These are phyloP conservation scores for Microtus richardsoni DNA, from an alignment of 2,113 vertebrate genomes.

Conservation along the genomic window DNA sequence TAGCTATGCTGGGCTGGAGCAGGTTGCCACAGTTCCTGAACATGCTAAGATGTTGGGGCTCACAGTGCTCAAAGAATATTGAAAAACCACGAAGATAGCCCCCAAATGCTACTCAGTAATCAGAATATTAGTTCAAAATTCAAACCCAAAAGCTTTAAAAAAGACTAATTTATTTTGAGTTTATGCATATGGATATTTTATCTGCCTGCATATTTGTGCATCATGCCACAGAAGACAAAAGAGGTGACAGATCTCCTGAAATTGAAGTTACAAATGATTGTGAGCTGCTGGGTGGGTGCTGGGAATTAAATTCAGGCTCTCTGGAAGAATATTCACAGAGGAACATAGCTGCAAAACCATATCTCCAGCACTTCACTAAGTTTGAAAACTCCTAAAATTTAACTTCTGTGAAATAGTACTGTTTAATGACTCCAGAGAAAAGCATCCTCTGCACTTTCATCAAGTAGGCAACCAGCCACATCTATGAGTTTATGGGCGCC, in stretches of 20 bases:
- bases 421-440: not conserved
- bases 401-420: not conserved
- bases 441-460: not conserved
- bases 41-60: not conserved
- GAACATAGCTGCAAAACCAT: not conserved
- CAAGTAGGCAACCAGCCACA: not conserved
- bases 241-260: no score
- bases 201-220: no score
- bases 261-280: no score
- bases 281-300: no score
- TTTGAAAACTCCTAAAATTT: not conserved
- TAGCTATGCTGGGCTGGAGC: not conserved
- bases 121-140: not conserved
- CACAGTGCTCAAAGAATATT: not conserved
- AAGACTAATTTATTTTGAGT: not conserved
- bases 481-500: no score
- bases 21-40: not conserved
- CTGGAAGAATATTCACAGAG: not conserved
- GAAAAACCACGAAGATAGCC: not conserved
- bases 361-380: not conserved
- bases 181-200: no score
- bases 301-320: no score
- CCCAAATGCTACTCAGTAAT: not conserved
- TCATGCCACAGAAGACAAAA: no score
- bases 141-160: not conserved